Evolutionary conservation across 2,113 vertebrate species (phyloP), one percentile per base, ranked within the genome.

Genomic region (Ramphastos sulfuratus): DNA sequence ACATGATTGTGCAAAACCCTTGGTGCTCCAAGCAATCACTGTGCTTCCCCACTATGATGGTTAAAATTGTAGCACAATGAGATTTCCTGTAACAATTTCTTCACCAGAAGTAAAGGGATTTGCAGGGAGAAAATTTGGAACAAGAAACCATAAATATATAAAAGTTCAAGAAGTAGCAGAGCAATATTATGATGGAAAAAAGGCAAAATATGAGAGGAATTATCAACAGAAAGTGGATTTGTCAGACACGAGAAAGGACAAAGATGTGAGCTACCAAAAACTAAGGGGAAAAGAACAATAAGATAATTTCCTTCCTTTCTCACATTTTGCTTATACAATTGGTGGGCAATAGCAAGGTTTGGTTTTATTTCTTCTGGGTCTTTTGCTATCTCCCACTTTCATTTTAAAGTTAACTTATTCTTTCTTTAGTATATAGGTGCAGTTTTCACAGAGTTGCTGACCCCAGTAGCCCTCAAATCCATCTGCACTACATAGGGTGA

Each of bases 61-160:
- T 4, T 71, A 54, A 54, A 75, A 54, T 10, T 5, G 11, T 30
- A 28, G 37, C 42, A 72, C 14, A 33, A 17, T 23, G 37, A 65
- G 18, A 12, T 33, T 76, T 77, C 31, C 44, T 55, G 11, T 20
- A 37, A 27, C 8, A 35, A 33, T 59, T 66, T n/a, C 14, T 55
- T 48, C 25, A 28, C 11, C 37, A 55, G n/a, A 77, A 33, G 13
- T 23, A 46, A 37, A 71, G 31, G 23, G 25, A 58, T 37, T 58
- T 21, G 10, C 37, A n/a, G 15, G 46, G 31, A 79, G 39, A 56
- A 35, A 61, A 63, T 30, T 2, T 3, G 46, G 14, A 83, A 33
- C 7, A 20, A 25, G 12, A 56, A 61, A 78, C 20, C 3, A 3
- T 27, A 67, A 35, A 0, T 1, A 12, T 5, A 3, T 20, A 20